Base-by-base conservation (phyloP, 1,140 invertebrate species). In the Heterodera schachtii region DNA sequence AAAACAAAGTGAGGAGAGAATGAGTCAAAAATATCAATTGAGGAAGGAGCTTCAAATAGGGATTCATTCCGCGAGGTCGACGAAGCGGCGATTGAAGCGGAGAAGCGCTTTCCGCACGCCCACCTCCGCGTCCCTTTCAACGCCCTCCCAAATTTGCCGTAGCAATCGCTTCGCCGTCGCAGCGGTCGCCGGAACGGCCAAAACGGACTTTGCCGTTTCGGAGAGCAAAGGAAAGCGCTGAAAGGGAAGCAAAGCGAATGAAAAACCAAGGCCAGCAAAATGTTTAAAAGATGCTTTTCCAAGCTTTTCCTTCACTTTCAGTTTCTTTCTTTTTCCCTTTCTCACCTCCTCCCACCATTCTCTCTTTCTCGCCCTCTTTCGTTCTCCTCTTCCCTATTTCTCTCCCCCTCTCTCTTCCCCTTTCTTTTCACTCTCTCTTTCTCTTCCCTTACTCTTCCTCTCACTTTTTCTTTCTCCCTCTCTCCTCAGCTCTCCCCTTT, bases 161-260 rank as follows among this genome's bases (percentile, higher is more conserved):
- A 71, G 69, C 11, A 71, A 41, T 11, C 44, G 6, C 11, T 19
- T 9, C 11, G 69, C 69, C 9, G 44, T 46, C 19, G 41, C 21
- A 11, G 41, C 21, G 6, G 69, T 77, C 75, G 44, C 46, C 52
- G 75, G 52, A 76, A 43, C 16, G 44, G 46, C 46, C 75, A 76
- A 16, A 2, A 66, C 49, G 5, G 49, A 77, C 43, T 67, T 77
- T 49, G 43, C 75, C 47, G 19, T 77, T 21, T 41, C 13, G 41
- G 16, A 77, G 57, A 77, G 57, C 44, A 77, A 77, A 49, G 66
- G 66, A 41, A 66, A 77, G 9, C 43, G 16, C 64, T 77, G 21
- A 49, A 74, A 43, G 73, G 31, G 31, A 31, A 31, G 31, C 31
- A 31, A 31, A 52, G 11, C 60, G 74, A 44, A 75, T 57, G 74